These are phyloP conservation scores for Pygmarrhopalites habei DNA, from an alignment of 1,140 invertebrate species.

Conservation along the genomic window DNA sequence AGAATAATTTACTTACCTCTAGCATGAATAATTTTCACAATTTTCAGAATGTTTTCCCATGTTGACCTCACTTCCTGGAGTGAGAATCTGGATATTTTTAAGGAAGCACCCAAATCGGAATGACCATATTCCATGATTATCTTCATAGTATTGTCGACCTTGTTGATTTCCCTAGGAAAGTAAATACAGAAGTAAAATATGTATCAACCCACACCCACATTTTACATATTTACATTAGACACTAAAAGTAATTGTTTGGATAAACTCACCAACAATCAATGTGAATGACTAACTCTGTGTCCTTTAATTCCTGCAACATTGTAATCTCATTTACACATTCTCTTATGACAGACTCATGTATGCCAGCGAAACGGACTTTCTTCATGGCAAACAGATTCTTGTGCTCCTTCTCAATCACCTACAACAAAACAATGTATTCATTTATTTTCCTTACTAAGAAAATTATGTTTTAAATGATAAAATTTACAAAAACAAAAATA, in stretches of 20 bases:
- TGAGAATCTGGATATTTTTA: constrained; percentile 56
- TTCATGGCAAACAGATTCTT: constrained; percentile 51
- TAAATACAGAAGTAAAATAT: no score
- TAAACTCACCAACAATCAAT: constrained; percentile 80
- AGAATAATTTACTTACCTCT: constrained; percentile 56
- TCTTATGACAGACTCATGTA: constrained; percentile 61
- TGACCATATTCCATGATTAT: constrained; percentile 91
- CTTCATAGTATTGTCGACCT: constrained; percentile 52
- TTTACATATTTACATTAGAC: constrained; percentile 47
- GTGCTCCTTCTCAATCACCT: constrained; percentile 47
- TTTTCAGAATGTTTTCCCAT: constrained; percentile 88
- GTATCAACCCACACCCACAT: no score
- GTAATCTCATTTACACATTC: constrained; percentile 87
- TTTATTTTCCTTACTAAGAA: no score
- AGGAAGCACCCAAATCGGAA: constrained; percentile 70
- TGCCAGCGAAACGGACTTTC: constrained; percentile 58
- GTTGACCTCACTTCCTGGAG: constrained; percentile 71
- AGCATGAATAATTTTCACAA: constrained; percentile 83
- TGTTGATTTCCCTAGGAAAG: constrained; percentile 48
- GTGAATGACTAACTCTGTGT: constrained; percentile 70
- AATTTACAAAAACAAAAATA: no score
- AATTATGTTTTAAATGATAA: no score
- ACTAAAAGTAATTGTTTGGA: constrained; percentile 20
- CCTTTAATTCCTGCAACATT: constrained; percentile 74
- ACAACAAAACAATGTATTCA: no score